Conservation (phyloP, 2,888 invertebrate species). For the Agonopterix subpropinquella region DNA sequence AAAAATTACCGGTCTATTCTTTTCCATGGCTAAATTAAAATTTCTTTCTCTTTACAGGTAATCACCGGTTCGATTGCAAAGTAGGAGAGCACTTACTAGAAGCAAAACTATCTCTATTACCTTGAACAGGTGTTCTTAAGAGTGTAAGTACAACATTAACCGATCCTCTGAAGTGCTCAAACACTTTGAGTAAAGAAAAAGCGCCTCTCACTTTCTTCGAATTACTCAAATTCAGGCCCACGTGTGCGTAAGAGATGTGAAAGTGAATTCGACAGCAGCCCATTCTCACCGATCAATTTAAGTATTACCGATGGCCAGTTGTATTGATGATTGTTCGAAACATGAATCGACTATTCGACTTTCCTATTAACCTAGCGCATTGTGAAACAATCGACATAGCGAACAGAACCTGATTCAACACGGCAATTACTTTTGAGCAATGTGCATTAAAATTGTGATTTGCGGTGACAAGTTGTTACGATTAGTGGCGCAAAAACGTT, state of each 20-base stretch:
- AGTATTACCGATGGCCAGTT: constrained; percentile 21
- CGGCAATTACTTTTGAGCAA: constrained; percentile 4
- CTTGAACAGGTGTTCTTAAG: constrained; percentile 7
- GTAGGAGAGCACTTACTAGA: constrained; percentile 6
- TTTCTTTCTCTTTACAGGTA: constrained; percentile 25
- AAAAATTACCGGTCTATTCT: too few relatives aligned
- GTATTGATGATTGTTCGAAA: constrained; percentile 19
- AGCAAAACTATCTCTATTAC: constrained; percentile 1
- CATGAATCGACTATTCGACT: constrained; percentile 34
- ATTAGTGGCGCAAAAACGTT: background rate
- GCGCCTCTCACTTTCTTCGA: constrained; percentile 66
- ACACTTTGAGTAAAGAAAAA: constrained; percentile 62
- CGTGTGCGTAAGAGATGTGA: constrained; percentile 43
- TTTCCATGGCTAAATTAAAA: too few relatives aligned
- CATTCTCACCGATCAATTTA: constrained; percentile 37
- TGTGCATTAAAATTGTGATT: constrained; percentile 3
- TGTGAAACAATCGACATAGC: constrained; percentile 14
- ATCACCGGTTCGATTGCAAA: constrained; percentile 17
- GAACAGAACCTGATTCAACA: constrained; percentile 1
- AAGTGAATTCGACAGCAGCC: constrained; percentile 49
- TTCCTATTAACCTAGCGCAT: constrained; percentile 31
- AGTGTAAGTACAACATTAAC: constrained; percentile 9
- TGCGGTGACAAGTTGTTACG: constrained; percentile 4
- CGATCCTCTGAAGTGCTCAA: constrained; percentile 29
- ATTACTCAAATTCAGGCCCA: constrained; percentile 46